phyloP scores from a whole-genome alignment of 2,888 invertebrate species.

The Oligia fasciuncula region DNA sequence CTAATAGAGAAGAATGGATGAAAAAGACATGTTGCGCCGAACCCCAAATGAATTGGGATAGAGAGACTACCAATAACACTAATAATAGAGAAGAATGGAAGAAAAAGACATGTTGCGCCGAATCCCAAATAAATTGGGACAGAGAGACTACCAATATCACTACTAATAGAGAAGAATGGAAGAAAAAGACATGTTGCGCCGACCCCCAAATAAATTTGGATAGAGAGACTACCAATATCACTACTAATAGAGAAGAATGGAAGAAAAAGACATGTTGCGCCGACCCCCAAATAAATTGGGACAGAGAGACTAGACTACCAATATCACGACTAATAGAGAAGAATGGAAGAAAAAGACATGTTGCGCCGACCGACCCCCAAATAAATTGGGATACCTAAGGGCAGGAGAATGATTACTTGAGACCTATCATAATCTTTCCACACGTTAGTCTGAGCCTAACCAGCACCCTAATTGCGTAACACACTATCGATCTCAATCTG shows the following conservation, averaged over 20 bases:
- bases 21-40: too few relatives aligned
- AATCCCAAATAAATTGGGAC: not conserved
- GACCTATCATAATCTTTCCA: not conserved
- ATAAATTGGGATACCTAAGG: not conserved
- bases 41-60: too few relatives aligned
- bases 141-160: not conserved
- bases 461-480: too few relatives aligned
- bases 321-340: not conserved
- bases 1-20: too few relatives aligned
- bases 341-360: not conserved
- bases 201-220: not conserved
- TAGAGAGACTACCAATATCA: not conserved
- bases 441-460: not conserved
- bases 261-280: not conserved
- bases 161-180: not conserved
- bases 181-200: not conserved
- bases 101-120: too few relatives aligned
- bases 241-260: not conserved
- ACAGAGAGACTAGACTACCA: too few relatives aligned
- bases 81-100: too few relatives aligned
- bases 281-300: too few relatives aligned
- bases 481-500: too few relatives aligned
- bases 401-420: not conserved
- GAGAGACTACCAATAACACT: too few relatives aligned
- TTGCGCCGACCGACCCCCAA: too few relatives aligned